A percentile compares a stretch with the other conserved stretches of the same genome.
These are phyloP conservation scores for Dolichopus griseipennis DNA, from an alignment of 2,888 invertebrate genomes.

Conservation along the genomic window DNA sequence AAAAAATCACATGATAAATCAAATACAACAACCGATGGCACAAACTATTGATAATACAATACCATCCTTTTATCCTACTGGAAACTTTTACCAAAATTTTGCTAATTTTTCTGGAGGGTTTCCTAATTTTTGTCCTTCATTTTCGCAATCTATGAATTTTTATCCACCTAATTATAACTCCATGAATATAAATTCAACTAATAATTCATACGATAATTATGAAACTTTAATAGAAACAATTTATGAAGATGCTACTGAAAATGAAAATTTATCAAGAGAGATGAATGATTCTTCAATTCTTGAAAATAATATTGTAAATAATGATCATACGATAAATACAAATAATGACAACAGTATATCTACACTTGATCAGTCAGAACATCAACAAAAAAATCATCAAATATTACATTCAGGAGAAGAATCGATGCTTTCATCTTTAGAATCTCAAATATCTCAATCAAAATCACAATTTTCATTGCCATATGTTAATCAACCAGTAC, in stretches of 20 bases:
- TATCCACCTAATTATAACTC: neutral
- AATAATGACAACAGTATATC: no score
- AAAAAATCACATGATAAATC: neutral
- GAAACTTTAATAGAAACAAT: conserved; percentile 3
- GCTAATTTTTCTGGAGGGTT: neutral
- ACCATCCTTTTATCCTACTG: neutral
- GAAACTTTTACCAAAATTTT: neutral
- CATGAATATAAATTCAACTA: neutral
- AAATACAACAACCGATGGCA: neutral
- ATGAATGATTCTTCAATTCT: no score
- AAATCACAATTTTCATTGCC: no score
- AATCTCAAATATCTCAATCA: neutral
- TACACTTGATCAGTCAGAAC: no score
- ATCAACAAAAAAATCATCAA: no score
- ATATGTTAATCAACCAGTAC: no score
- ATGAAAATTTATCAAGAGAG: neutral
- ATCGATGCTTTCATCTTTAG: no score
- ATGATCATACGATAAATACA: no score
- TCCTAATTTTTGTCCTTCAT: neutral
- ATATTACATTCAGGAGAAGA: no score
- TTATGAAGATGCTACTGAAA: neutral
- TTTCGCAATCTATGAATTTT: neutral
- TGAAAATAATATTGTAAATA: no score
- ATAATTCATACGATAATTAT: neutral
- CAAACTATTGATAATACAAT: neutral